Percentiles rank a stretch among this genome's conserved stretches.
Conservation (phyloP, 2,888 invertebrate genomes). For the Phyllotreta striolata region DNA sequence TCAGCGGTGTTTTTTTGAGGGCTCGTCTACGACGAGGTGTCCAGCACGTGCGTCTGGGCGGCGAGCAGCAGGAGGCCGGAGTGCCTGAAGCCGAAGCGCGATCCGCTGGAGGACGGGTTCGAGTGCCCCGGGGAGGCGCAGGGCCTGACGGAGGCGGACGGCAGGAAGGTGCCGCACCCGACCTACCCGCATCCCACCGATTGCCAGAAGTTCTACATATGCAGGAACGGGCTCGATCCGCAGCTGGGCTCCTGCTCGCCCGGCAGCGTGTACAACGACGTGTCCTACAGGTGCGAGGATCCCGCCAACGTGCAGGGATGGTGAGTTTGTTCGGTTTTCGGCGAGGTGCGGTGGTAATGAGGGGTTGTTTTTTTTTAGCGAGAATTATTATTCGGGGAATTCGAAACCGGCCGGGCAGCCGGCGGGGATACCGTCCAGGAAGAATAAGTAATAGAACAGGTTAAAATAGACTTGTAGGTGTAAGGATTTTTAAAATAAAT, state of each 20-base stretch:
- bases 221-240: slow-evolving; percentile 78
- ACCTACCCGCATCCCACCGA: slow-evolving; percentile 82
- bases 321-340: slow-evolving; percentile 61
- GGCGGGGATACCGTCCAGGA: neutral
- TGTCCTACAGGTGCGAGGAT: slow-evolving; percentile 78
- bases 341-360: neutral
- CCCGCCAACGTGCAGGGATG: slow-evolving; percentile 81
- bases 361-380: slow-evolving; percentile 50
- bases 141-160: slow-evolving; percentile 71
- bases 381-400: slow-evolving; percentile 51
- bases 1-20: slow-evolving; percentile 53
- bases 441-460: slow-evolving; percentile 17
- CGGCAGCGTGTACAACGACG: slow-evolving; percentile 81
- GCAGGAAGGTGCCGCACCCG: slow-evolving; percentile 76
- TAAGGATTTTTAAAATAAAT: neutral
- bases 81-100: slow-evolving; percentile 66
- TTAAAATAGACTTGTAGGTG: neutral
- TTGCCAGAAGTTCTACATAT: slow-evolving; percentile 85
- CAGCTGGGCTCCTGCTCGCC: slow-evolving; percentile 78
- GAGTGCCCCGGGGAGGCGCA: slow-evolving; percentile 71
- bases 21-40: slow-evolving; percentile 76
- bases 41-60: slow-evolving; percentile 80
- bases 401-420: slow-evolving; percentile 6
- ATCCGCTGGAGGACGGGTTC: slow-evolving; percentile 78
- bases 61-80: slow-evolving; percentile 66